These are phyloP conservation scores for Aurelia sp. DNA, from an alignment of 30 jellyfish, hydroid and myxozoan species.

Conservation along the genomic window DNA sequence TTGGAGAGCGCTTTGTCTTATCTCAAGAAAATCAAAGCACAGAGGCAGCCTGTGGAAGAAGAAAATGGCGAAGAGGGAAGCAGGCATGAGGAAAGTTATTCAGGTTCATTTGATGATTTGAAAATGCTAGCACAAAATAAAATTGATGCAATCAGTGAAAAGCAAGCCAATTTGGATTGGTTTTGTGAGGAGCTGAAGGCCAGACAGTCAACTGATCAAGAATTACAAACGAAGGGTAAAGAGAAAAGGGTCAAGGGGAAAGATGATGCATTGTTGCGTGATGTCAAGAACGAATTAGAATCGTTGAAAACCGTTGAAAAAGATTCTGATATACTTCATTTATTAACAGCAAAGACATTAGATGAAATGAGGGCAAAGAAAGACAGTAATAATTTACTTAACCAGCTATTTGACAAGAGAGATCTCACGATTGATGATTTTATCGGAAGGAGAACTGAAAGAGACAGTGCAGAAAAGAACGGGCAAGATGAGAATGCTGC, in stretches of 20 bases:
- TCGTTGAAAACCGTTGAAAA: neutral
- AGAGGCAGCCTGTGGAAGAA: neutral
- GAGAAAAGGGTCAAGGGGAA: neutral
- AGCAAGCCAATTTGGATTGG: slow-evolving; percentile 5
- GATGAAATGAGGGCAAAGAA: slow-evolving; percentile 22
- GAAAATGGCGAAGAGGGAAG: neutral
- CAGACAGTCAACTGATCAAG: too few species aligned
- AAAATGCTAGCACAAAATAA: slow-evolving; percentile 25
- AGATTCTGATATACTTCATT: slow-evolving; percentile 23
- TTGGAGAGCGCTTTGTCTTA: slow-evolving; percentile 23
- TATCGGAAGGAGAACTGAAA: neutral
- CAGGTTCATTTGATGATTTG: neutral
- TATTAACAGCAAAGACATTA: slow-evolving; percentile 1
- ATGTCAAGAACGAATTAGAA: slow-evolving; percentile 15
- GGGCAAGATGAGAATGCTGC: neutral
- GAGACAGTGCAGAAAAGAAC: neutral
- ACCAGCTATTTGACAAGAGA: slow-evolving; percentile 21
- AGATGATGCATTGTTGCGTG: neutral
- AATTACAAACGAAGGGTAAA: neutral
- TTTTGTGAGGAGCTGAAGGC: neutral
- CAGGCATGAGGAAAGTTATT: neutral
- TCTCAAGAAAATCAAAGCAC: neutral
- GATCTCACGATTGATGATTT: slow-evolving; percentile 1
- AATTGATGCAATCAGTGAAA: slow-evolving; percentile 12
- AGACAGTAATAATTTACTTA: slow-evolving; percentile 23